Evolutionary conservation across 2,888 invertebrate species (phyloP).

Genomic region (Cremastinae sp.): DNA sequence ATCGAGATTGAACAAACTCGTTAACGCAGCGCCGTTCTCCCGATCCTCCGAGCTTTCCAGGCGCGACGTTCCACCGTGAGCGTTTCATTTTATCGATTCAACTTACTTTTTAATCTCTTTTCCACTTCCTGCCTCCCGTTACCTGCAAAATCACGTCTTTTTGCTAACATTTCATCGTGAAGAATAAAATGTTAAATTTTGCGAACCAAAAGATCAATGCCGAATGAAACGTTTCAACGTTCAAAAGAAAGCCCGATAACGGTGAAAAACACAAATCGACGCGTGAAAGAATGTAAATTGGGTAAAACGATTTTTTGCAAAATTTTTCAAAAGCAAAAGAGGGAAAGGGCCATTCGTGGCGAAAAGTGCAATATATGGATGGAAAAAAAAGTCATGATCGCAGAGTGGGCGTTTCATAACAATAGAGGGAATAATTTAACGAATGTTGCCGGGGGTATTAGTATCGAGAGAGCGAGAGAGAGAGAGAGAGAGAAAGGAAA

Average conservation of each 20-base stretch:
- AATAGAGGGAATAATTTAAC: slow-evolving; percentile 41
- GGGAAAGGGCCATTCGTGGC: background rate
- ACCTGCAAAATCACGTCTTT: no score
- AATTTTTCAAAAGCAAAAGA: no score
- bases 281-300: no score
- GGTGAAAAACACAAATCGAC: no score
- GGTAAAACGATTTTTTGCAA: no score
- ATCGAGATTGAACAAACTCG: slow-evolving; percentile 44
- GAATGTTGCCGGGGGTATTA: slow-evolving; percentile 21
- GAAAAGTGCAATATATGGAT: slow-evolving; percentile 19
- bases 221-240: no score
- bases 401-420: slow-evolving; percentile 40
- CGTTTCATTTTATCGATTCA: background rate
- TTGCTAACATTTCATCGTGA: no score
- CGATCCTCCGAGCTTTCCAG: slow-evolving; percentile 7
- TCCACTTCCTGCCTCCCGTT: background rate
- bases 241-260: no score
- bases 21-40: slow-evolving; percentile 38
- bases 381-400: background rate
- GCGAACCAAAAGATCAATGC: no score
- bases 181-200: background rate
- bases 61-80: background rate
- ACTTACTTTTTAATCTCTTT: background rate
- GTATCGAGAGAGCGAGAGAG: background rate
- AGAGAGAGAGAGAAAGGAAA: no score